phyloP scores from a whole-genome alignment of 2,888 invertebrate genomes.

The Oligia fasciuncula region DNA sequence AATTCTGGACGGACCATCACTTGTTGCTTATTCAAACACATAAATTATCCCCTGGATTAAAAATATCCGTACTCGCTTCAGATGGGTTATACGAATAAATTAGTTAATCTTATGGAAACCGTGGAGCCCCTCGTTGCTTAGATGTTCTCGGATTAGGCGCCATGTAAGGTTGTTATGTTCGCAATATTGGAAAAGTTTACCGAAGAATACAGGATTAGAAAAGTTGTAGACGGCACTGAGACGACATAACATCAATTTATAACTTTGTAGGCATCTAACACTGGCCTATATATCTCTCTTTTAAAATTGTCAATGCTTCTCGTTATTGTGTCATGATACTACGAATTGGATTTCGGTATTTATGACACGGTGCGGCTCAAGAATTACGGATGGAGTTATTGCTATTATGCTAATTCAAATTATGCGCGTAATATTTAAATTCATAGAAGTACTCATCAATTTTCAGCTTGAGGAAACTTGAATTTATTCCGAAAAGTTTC shows the following conservation, averaged over 20 bases:
- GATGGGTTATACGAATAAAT: constrained; percentile 69
- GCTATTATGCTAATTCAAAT: constrained; percentile 56
- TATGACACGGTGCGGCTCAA: constrained; percentile 21
- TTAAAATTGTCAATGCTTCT: constrained; percentile 48
- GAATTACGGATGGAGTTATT: constrained; percentile 42
- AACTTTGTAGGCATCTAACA: constrained; percentile 48
- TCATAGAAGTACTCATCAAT: constrained; percentile 76
- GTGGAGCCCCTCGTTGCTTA: constrained; percentile 67
- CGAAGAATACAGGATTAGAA: constrained; percentile 84
- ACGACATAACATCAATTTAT: constrained; percentile 71
- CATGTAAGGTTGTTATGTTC: constrained; percentile 82
- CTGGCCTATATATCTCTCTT: constrained; percentile 43
- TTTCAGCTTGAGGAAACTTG: constrained; percentile 77
- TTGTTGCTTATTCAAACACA: constrained; percentile 63
- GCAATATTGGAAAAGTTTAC: constrained; percentile 85
- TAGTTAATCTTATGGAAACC: constrained; percentile 71
- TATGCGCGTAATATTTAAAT: constrained; percentile 65
- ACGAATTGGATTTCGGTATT: constrained; percentile 31
- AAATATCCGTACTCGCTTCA: constrained; percentile 40
- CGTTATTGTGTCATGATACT: constrained; percentile 32
- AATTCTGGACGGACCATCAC: constrained; percentile 48
- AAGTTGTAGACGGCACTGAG: constrained; percentile 78
- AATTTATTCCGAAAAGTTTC: constrained; percentile 79
- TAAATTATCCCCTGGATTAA: constrained; percentile 45
- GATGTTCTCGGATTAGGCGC: constrained; percentile 76